Evolutionary conservation across 2,888 invertebrate species (phyloP), one percentile per base, ranked within the genome.

Genomic region (Heliconius charithonia): DNA sequence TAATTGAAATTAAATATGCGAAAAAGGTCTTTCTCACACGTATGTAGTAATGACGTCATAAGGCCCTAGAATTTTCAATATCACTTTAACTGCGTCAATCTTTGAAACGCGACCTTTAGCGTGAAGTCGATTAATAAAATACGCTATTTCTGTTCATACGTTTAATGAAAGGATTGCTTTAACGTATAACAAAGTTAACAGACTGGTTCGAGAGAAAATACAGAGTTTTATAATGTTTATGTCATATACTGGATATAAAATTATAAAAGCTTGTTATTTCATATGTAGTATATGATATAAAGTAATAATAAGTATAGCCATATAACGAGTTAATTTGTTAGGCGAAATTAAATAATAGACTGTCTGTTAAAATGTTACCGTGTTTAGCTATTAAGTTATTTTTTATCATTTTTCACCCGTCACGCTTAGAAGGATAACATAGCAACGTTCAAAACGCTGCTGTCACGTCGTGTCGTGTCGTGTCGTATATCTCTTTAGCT

Each of bases 31-130:
- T 56, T 32, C 32, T 29, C 22, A 77, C 56, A 66, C 1, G 7
- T 22, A 51, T 51, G 19, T 19, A 7, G n/a, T 66, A 51, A 75
- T 81, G 79, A 79, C 79, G 75, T 75, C 76, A 81, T 25, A 62
- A 73, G 76, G 59, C 78, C 74, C 73, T 82, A 81, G 29, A 56
- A 29, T 79, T 81, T 81, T 65, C 65, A 69, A 45, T 73, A 71
- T 78, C 82, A 78, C 67, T 12, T 67, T 83, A 84, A 85, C 86
- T 85, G 85, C 83, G 85, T 85, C 85, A 86, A 83, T 84, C 81
- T 82, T 65, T 78, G 66, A 75, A 69, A 63, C 32, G 56, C 51
- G 73, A 76, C 69, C 77, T 77, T 75, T 37, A 79, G 32, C 51
- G 66, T 69, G 71, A 67, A 71, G 76, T 77, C 22, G 56, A 75